Evolutionary conservation across 2,113 vertebrate species (phyloP).

Genomic region (Ranitomeya variabilis): DNA sequence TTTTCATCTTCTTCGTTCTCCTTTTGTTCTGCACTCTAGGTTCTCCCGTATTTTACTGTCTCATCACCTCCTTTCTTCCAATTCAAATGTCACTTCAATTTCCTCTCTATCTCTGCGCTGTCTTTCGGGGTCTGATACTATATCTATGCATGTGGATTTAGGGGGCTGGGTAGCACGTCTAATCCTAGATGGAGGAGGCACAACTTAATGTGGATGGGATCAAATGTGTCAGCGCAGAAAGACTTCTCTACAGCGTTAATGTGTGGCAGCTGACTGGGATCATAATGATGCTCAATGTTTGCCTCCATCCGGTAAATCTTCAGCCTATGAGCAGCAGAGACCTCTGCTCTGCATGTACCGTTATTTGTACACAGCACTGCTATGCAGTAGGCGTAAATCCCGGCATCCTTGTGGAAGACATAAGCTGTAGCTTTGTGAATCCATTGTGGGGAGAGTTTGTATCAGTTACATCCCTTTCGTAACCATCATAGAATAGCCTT

Average conservation of each 20-base stretch:
- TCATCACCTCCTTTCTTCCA: constrained; percentile 69
- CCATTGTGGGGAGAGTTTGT: background rate
- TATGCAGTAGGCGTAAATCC: background rate
- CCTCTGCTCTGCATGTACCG: background rate
- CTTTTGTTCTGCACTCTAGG: constrained; percentile 45
- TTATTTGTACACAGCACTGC: background rate
- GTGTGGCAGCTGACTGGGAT: background rate
- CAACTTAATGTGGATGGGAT: background rate
- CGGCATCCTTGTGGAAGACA: background rate
- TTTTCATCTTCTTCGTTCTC: constrained; percentile 39
- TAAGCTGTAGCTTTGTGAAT: background rate
- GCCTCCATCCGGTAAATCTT: background rate
- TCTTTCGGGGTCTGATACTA: constrained; percentile 18
- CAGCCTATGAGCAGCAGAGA: background rate
- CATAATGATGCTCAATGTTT: constrained; percentile 6
- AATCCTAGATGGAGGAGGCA: background rate
- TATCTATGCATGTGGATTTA: constrained; percentile 30
- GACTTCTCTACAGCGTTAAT: background rate
- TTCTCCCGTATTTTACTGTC: constrained; percentile 48
- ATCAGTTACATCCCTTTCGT: background rate
- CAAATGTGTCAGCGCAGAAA: constrained; percentile 15
- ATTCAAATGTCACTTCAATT: constrained; percentile 65
- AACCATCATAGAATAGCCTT: too few species aligned
- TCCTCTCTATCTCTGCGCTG: constrained; percentile 14
- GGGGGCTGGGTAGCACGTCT: background rate